These are phyloP conservation scores for Cabera pusaria DNA, from an alignment of 2,888 invertebrate species.

Conservation along the genomic window DNA sequence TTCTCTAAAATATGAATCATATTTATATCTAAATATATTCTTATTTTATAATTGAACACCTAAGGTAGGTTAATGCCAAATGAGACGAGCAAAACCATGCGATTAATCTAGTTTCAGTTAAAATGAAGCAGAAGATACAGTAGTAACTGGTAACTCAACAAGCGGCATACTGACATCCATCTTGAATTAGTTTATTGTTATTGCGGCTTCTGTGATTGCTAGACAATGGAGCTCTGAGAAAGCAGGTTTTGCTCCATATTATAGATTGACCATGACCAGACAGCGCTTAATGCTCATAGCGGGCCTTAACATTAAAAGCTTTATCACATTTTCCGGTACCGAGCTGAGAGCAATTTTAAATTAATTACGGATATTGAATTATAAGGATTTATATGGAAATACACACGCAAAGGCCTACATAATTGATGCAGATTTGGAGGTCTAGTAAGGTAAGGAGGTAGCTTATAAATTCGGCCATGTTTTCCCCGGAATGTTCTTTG, in stretches of 20 bases:
- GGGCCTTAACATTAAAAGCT: constrained; percentile 28
- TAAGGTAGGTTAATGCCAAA: constrained; percentile 1
- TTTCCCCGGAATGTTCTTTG: constrained; percentile 7
- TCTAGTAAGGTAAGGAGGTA: too few relatives aligned
- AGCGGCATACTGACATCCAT: constrained; percentile 2
- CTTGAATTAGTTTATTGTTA: constrained; percentile 13
- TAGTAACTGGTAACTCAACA: not conserved
- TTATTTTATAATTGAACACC: too few relatives aligned
- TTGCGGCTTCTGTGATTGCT: constrained; percentile 22
- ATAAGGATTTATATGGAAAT: constrained; percentile 24
- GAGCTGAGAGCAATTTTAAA: constrained; percentile 23
- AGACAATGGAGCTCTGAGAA: constrained; percentile 52
- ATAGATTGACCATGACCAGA: constrained; percentile 60
- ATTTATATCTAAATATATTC: too few relatives aligned
- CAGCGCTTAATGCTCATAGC: constrained; percentile 25
- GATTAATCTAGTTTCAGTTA: too few relatives aligned
- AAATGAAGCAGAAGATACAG: too few relatives aligned
- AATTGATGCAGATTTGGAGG: constrained; percentile 6
- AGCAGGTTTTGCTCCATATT: constrained; percentile 57
- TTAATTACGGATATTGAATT: constrained; percentile 30
- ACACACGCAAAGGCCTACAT: constrained; percentile 9
- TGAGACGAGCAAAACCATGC: too few relatives aligned
- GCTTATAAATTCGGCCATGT: not conserved
- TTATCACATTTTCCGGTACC: constrained; percentile 30
- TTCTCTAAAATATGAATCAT: too few relatives aligned